Evolutionary conservation across 2,113 vertebrate genomes (phyloP), one percentile per base, ranked within the genome.

Genomic region (Crotalus viridis): DNA sequence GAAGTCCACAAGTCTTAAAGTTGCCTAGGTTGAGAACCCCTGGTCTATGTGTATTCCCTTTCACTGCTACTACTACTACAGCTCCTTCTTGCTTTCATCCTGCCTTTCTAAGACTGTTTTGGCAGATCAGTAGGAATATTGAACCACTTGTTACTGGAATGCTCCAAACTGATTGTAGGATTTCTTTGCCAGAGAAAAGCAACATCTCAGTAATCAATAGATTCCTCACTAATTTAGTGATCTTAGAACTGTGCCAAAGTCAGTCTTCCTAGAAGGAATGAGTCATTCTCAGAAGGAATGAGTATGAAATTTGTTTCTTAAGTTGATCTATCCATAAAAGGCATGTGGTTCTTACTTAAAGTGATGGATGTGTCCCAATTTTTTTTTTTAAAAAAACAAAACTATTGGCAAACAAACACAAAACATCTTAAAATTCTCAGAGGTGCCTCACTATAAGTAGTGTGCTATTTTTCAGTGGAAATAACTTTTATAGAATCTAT

Each of bases 401-500:
- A n/a, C 24, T 87, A 85, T 46, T 90, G 39, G 61, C 91, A 86
- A 85, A 39, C 91, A 86, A 85, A 39, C 69, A 94, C 0, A 88
- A 87, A 94, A 57, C 89, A 56, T 88, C 61, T 3, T 85, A 74
- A 69, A 21, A 92, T 92, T 69, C 81, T 91, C 90, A 91, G 26
- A 57, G 89, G 86, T 92, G 46, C 4, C 92, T 88, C 6, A n/a
- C 90, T 57, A 64, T 43, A 96, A 92, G 51, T 24, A 6, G 1
- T 90, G 61, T 93, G 56, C 26, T 88, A 92, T 15, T 24, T 93
- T 33, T 69, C 46, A 48, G 9, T 89, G 10, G 87, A 87, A 74
- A 52, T 92, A 95, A 54, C 10, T 92, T 81, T 89, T 74, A 55
- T 87, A 95, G 92, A 92, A 95, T 88, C 85, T 94, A 91, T 59